Base-by-base conservation (phyloP, 1,140 invertebrate genomes). In the Penaeus indicus region DNA sequence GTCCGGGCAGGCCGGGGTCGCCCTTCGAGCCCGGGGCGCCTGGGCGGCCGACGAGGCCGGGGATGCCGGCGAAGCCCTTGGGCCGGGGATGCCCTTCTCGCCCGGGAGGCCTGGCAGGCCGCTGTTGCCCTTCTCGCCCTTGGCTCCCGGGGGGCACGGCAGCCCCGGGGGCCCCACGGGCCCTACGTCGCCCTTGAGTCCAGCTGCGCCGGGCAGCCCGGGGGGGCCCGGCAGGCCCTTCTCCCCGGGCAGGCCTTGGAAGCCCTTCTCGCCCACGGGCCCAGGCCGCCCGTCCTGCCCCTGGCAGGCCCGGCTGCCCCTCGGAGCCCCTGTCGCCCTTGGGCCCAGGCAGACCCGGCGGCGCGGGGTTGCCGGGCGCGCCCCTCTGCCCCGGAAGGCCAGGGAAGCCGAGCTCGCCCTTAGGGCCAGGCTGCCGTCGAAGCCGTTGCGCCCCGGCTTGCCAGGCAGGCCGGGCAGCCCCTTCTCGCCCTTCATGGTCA, bases 401-500 rank as follows among this genome's bases (percentile, higher is more conserved):
- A n/a, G 91, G 89, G 47, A 91, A 90, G 7, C 92, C 92, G 67
- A 90, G 85, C 18, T 92, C 92, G 88, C 95, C 96, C 89, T 95
- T 95, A 84, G 94, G 93, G 90, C 96, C 96, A 38, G 93, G 92
- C 69, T 92, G 84, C 96, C 96, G 18, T 95, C 93, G 82, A 93
- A 19, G 38, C 96, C 96, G 92, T 95, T 94, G 90, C 94, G 93
- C 88, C 96, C 96, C 91, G 95, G 94, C 92, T 96, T 96, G 19
- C 96, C 96, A 54, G 94, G 92, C 38, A 95, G 82, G 61, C 96
- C 96, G 81, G 95, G 95, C 61, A 96, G 92, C 87, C 96, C 96
- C 92, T 96, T 96, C 92, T 96, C 96, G 86, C 96, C 96, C 91
- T 95, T 95, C 3, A 95, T 92, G 8, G 95, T 95, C 85, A 93